Conservation (phyloP, 2,888 invertebrate genomes). For the Acrobasis consociella region DNA sequence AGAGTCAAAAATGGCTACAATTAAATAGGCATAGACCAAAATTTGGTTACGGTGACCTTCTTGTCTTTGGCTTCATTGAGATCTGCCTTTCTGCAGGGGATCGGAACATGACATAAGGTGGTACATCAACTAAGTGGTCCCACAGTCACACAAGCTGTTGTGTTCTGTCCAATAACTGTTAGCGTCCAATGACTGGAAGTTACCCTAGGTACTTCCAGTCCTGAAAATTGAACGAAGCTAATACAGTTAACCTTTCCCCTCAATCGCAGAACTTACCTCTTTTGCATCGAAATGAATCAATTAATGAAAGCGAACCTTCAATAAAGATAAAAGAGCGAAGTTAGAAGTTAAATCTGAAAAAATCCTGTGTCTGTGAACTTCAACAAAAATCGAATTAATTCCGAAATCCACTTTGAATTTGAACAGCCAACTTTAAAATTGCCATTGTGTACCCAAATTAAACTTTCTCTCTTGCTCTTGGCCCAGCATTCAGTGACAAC, state of each 20-base stretch:
- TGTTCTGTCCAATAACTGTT: too few species aligned
- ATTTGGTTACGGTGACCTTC: too few species aligned
- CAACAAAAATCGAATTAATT: slow-evolving; percentile 70
- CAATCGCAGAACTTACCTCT: slow-evolving; percentile 16
- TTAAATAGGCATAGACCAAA: too few species aligned
- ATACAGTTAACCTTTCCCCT: slow-evolving; percentile 14
- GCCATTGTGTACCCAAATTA: slow-evolving; percentile 67
- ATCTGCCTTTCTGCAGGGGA: too few species aligned
- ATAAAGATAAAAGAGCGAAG: slow-evolving; percentile 50
- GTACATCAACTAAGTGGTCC: too few species aligned
- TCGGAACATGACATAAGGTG: too few species aligned
- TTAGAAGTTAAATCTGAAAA: slow-evolving; percentile 56
- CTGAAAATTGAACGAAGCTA: neutral
- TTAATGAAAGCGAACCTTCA: slow-evolving; percentile 31
- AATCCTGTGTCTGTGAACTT: slow-evolving; percentile 60
- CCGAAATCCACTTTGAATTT: slow-evolving; percentile 66
- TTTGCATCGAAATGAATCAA: slow-evolving; percentile 26
- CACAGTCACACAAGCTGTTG: too few species aligned
- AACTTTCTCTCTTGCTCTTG: slow-evolving; percentile 47
- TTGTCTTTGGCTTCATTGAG: too few species aligned
- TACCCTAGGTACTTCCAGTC: too few species aligned
- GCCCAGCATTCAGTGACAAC: slow-evolving; percentile 43
- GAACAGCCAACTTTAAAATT: slow-evolving; percentile 66
- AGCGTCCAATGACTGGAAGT: too few species aligned
- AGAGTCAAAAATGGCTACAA: too few species aligned